Percentiles rank a stretch among this genome's conserved stretches.
Evolutionary conservation across 2,888 invertebrate genomes (phyloP).

Genomic region (Dusona sp.): DNA sequence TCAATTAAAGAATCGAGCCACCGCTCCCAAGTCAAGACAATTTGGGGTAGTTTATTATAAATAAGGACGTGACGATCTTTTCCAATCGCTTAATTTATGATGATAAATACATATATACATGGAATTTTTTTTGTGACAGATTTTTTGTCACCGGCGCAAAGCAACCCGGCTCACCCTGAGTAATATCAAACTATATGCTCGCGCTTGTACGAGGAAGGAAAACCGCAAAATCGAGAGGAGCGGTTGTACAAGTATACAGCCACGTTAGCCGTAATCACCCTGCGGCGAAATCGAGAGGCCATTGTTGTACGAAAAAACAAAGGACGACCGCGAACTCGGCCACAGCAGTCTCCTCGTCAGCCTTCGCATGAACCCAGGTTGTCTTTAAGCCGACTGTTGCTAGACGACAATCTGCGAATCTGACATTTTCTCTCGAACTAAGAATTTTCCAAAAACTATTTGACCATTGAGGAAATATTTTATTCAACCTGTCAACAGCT

Average conservation of each 20-base stretch:
- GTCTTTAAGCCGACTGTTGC: constrained; percentile 14
- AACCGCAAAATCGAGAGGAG: constrained; percentile 59
- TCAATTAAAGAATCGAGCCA: constrained; percentile 78
- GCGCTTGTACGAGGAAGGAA: constrained; percentile 56
- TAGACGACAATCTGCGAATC: constrained; percentile 24
- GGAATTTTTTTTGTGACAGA: constrained; percentile 50
- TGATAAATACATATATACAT: not conserved
- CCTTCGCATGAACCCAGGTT: constrained; percentile 4
- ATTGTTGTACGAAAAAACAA: constrained; percentile 72
- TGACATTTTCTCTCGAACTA: not conserved
- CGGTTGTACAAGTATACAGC: constrained; percentile 36
- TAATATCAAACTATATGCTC: constrained; percentile 63
- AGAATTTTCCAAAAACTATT: not conserved
- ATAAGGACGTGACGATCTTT: constrained; percentile 22
- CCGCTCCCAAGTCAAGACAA: constrained; percentile 19
- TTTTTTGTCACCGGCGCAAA: constrained; percentile 37
- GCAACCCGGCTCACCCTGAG: constrained; percentile 57
- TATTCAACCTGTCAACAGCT: constrained; percentile 78
- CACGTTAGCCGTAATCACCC: constrained; percentile 72
- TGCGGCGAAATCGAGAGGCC: constrained; percentile 71
- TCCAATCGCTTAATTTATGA: constrained; percentile 52
- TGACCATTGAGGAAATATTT: not conserved
- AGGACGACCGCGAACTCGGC: constrained; percentile 62
- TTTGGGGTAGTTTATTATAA: not conserved
- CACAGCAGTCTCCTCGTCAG: constrained; percentile 52